Percentiles rank a stretch among this genome's conserved stretches.
These are phyloP conservation scores for Scotopteryx bipunctaria DNA, from an alignment of 2,888 invertebrate genomes.

Conservation along the genomic window DNA sequence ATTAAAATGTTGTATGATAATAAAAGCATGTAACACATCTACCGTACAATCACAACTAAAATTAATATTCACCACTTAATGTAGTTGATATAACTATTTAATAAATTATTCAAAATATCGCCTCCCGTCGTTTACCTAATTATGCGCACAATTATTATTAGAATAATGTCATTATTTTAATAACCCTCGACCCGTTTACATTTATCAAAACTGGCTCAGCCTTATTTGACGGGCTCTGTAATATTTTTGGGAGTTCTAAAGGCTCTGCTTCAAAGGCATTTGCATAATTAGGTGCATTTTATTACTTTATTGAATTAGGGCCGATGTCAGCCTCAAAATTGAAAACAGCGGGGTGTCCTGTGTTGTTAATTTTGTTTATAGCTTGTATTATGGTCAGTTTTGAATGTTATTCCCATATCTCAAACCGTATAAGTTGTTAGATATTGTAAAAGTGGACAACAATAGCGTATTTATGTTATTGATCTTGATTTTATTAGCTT, in stretches of 20 bases:
- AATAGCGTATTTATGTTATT: constrained; percentile 76
- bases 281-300: constrained; percentile 84
- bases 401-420: constrained; percentile 77
- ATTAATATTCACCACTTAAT: constrained; percentile 29
- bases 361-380: constrained; percentile 84
- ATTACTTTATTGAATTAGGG: constrained; percentile 84
- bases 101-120: constrained; percentile 44
- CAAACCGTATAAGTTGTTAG: constrained; percentile 75
- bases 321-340: constrained; percentile 82
- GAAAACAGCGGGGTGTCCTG: constrained; percentile 78
- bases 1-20: not conserved
- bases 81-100: constrained; percentile 34
- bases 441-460: constrained; percentile 69
- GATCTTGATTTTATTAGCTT: constrained; percentile 71
- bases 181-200: constrained; percentile 51
- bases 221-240: constrained; percentile 66
- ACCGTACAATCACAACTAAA: constrained; percentile 31
- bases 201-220: constrained; percentile 70
- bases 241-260: constrained; percentile 71
- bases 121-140: constrained; percentile 56
- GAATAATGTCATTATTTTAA: constrained; percentile 65
- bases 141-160: constrained; percentile 61
- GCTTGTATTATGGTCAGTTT: constrained; percentile 79
- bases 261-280: constrained; percentile 77
- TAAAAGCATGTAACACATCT: constrained; percentile 21